phyloP scores from a whole-genome alignment of 1,140 invertebrate species.

The Orchestia grillus region DNA sequence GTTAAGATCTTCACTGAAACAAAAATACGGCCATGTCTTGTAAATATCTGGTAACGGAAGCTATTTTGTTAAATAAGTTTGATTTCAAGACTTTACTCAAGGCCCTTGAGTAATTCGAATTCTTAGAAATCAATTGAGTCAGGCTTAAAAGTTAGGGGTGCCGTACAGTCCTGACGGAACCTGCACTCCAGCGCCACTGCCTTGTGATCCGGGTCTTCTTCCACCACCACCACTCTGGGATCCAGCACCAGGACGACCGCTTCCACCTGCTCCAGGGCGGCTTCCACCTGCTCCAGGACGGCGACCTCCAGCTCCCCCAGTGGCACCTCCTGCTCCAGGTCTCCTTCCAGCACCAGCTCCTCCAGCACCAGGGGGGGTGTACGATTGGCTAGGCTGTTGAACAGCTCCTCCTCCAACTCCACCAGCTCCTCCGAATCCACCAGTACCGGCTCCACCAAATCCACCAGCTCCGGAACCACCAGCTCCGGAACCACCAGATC shows the following conservation, averaged over 20 bases:
- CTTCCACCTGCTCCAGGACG: background rate
- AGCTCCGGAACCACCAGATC: background rate
- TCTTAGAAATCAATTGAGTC: background rate
- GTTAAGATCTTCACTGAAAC: background rate
- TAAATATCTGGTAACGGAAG: constrained; percentile 1
- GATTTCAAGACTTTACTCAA: background rate
- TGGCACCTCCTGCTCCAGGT: constrained; percentile 41
- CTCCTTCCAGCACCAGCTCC: constrained; percentile 9
- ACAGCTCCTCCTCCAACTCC: constrained; percentile 8
- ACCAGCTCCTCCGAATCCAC: constrained; percentile 16
- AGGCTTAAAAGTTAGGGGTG: constrained; percentile 44
- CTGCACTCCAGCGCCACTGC: constrained; percentile 51
- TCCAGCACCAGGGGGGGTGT: background rate
- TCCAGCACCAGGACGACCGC: background rate
- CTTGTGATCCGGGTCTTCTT: background rate
- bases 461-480: background rate
- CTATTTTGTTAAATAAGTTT: background rate
- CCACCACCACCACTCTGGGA: background rate
- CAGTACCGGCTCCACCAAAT: background rate
- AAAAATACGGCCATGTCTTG: background rate
- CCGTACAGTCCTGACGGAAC: constrained; percentile 50
- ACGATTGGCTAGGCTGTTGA: constrained; percentile 13
- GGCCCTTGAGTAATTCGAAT: background rate
- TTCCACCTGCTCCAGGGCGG: background rate
- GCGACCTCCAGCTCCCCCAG: constrained; percentile 18